Base-by-base conservation (phyloP, 2,113 vertebrate genomes). In the Lampris incognitus region DNA sequence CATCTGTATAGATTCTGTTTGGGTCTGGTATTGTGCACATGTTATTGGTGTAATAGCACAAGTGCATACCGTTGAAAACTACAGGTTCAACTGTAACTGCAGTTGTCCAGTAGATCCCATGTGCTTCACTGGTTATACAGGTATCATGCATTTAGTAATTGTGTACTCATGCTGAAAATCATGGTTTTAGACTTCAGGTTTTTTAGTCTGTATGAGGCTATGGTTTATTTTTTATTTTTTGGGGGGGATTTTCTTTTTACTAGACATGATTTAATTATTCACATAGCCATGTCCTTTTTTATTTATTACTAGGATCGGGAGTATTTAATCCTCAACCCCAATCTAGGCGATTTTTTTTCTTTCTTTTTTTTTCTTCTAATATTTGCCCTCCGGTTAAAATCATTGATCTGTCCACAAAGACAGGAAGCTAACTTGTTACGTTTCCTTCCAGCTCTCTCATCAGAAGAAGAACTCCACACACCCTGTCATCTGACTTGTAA, bases 401-500 rank as follows among this genome's bases (percentile, higher is more conserved):
- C 24, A 24, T 24, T 24, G 24, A 24, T 74, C 44, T 52, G n/a
- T 56, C 40, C 13, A 24, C 48, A 69, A 42, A 44, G 5, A 6
- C 46, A 10, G 2, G 66, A 46, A 63, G 36, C 5, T 9, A 44
- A 63, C 7, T 66, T 9, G 37, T n/a, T n/a, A 11, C 8, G 49
- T 72, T 69, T 60, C 71, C 44, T 11, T 75, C 5, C 13, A 58
- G 0, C 65, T 67, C 61, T 73, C 54, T 75, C n/a, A 11, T 8
- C 38, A 51, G 37, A 1, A 54, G 51, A 40, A 79, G 41, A 36
- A 13, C 7, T 60, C 24, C 60, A 75, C 55, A 37, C 38, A 67
- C 36, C 64, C 75, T 59, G 46, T 70, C 57, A 76, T 74, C 75
- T 77, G 78, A 88, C 80, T 84, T 78, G 67, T 87, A 81, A 89